Evolutionary conservation across 2,888 invertebrate species (phyloP).

Genomic region (Temnothorax ravouxi): DNA sequence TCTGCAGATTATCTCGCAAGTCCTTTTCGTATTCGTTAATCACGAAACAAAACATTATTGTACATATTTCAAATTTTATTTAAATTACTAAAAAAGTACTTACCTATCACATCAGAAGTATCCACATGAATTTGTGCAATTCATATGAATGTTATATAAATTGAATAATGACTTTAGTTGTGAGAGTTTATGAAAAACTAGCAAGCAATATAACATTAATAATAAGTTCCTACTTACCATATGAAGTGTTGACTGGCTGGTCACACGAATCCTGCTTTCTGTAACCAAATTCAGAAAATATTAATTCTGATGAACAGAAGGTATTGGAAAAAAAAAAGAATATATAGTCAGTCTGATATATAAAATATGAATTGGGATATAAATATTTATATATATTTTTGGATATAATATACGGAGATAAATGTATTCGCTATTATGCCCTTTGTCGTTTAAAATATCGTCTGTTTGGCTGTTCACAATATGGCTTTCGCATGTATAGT

Average conservation of each 20-base stretch:
- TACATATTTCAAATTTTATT: background rate
- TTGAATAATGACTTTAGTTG: background rate
- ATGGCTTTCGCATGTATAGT: background rate
- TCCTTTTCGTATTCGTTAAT: background rate
- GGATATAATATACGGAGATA: constrained; percentile 77
- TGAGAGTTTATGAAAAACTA: background rate
- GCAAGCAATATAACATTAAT: background rate
- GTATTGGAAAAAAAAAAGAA: background rate
- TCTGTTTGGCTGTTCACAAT: background rate
- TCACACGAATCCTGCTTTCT: constrained; percentile 12
- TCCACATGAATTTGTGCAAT: background rate
- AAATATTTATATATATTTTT: constrained; percentile 62
- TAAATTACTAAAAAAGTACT: constrained; percentile 2
- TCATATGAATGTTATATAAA: background rate
- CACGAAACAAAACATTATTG: background rate
- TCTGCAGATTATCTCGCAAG: background rate
- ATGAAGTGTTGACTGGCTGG: background rate
- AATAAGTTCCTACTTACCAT: constrained; percentile 51
- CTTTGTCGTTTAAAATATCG: constrained; percentile 6
- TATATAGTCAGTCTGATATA: background rate
- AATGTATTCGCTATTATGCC: constrained; percentile 64
- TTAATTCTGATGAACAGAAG: constrained; percentile 5
- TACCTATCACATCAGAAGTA: constrained; percentile 6
- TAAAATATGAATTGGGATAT: constrained; percentile 55
- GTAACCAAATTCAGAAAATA: constrained; percentile 57